A percentile compares a stretch with the other conserved stretches of the same genome.
Evolutionary conservation across 2,888 invertebrate species (phyloP).

Genomic region (Himalopsyche anomala): DNA sequence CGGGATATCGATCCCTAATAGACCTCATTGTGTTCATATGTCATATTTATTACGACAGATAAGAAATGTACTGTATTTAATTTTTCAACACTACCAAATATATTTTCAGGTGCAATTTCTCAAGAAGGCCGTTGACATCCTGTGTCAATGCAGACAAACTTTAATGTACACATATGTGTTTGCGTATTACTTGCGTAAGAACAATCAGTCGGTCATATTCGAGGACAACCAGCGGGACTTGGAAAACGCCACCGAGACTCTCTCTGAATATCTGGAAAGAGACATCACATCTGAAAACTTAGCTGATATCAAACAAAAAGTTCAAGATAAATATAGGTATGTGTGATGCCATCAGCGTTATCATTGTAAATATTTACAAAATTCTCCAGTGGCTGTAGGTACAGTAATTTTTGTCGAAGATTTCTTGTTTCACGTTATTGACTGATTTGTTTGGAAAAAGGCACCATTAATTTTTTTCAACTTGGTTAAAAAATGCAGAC

Average conservation of each 20-base stretch:
- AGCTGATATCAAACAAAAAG: conserved; percentile 98
- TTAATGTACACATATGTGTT: conserved; percentile 99
- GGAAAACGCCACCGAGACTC: conserved; percentile 97
- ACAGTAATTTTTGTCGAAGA: too few species aligned
- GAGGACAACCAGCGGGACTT: conserved; percentile 99
- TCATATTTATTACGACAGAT: too few species aligned
- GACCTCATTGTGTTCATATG: too few species aligned
- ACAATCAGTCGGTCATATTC: conserved; percentile 99
- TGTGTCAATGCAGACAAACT: conserved; percentile 97
- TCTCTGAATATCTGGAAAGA: conserved; percentile 98
- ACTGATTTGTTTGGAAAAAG: too few species aligned
- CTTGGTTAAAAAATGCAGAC: too few species aligned
- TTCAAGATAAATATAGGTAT: conserved; percentile 97
- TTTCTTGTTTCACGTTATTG: too few species aligned
- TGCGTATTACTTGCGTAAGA: conserved; percentile 98
- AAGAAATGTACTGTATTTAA: too few species aligned
- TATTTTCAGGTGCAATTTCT: conserved; percentile 92
- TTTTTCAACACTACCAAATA: neutral
- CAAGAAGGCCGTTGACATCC: conserved; percentile 96
- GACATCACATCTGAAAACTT: conserved; percentile 98
- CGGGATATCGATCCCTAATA: too few species aligned
- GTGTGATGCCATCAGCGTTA: neutral
- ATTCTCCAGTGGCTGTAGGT: neutral
- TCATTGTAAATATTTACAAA: conserved; percentile 46
- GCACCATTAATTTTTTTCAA: too few species aligned